A percentile compares a stretch with the other conserved stretches of the same genome.
These are phyloP conservation scores for Campoplex nolae DNA, from an alignment of 2,888 invertebrate species.

Conservation along the genomic window DNA sequence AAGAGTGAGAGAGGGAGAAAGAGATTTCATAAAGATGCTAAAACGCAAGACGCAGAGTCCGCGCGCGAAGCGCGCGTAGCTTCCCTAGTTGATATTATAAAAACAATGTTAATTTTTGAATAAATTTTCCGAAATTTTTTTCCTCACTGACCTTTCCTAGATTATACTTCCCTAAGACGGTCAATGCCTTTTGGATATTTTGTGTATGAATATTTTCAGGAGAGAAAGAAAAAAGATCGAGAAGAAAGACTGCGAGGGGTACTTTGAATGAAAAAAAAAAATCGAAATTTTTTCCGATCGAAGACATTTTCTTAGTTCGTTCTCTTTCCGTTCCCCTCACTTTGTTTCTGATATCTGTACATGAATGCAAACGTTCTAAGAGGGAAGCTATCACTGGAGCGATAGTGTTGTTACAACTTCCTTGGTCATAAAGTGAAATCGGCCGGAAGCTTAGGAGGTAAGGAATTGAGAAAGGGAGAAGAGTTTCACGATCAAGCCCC, in stretches of 20 bases:
- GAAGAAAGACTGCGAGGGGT: not conserved
- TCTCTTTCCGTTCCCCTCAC: not conserved
- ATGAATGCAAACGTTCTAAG: constrained; percentile 55
- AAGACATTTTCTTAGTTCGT: not conserved
- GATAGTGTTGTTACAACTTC: constrained; percentile 71
- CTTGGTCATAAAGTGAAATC: constrained; percentile 73
- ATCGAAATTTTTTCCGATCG: constrained; percentile 2
- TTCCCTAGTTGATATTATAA: not conserved
- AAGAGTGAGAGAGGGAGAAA: no score
- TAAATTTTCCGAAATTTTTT: not conserved
- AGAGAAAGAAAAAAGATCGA: no score
- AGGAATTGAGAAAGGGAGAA: constrained; percentile 14
- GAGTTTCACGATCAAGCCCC: constrained; percentile 69
- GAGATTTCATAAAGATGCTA: no score
- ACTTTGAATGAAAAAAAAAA: constrained; percentile 36
- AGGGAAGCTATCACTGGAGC: constrained; percentile 67
- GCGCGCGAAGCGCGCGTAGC: no score
- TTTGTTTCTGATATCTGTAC: constrained; percentile 1
- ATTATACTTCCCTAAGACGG: not conserved
- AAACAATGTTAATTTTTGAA: not conserved
- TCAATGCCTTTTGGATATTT: no score
- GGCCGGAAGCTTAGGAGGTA: constrained; percentile 68
- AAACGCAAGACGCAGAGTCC: no score
- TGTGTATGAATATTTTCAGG: no score
- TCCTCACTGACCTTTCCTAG: rapidly evolving